Evolutionary conservation across 2,888 invertebrate genomes (phyloP), one percentile per base, ranked within the genome.

Genomic region (Operophtera brumata): DNA sequence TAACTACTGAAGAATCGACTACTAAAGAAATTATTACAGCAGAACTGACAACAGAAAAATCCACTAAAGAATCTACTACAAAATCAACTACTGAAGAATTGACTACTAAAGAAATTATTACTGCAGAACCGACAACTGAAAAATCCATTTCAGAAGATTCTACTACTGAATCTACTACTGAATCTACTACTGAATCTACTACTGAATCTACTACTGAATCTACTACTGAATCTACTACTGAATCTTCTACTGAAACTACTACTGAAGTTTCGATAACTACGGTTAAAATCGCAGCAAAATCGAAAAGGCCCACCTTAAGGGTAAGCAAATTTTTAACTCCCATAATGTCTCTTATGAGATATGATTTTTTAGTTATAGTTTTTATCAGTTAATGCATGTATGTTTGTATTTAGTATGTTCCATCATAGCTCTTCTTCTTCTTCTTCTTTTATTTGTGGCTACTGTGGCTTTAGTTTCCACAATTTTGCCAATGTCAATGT

Each of bases 271-370:
- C 12, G 7, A 40, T n/a, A 35, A 46, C 39, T 12, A 42, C 25
- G 10, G 43, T 26, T 36, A 39, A 48, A 43, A 7, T 1, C 5
- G 12, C 35, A 1, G 49, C 36, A 46, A 41, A 52, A 45, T 14
- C 34, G 30, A 60, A 37, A 28, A 65, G 69, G 35, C 68, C 57
- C 34, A 77, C 72, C 14, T 69, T 73, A 48, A 70, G 67, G 51
- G 80, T 78, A 68, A 75, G 77, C 6, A 1, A 11, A 4, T 11
- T 34, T 34, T 34, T n/a, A n/a, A 34, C 11, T 34, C n/a, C 6
- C 6, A 30, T 3, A 8, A 8, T 30, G 20, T 20, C 20, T 20
- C 2, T 20, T 4, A 20, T 20, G n/a, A n/a, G n/a, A n/a, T n/a
- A n/a, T n/a, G n/a, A n/a, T n/a, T n/a, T n/a, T n/a, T n/a, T n/a